phyloP scores from a whole-genome alignment of 2,888 invertebrate species.

The Slavum lentiscoides region DNA sequence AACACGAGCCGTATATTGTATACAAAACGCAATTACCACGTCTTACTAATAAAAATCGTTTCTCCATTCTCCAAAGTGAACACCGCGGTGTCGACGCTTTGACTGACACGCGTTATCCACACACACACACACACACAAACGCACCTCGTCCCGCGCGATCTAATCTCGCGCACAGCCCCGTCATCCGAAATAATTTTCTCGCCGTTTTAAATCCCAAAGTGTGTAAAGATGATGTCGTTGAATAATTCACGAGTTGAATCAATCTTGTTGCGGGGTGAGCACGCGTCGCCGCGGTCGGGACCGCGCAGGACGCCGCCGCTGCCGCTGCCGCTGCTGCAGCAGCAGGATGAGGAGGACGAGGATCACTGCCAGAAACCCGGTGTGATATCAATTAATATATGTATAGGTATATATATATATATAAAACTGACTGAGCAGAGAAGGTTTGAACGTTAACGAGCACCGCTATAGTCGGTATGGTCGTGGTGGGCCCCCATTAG shows the following conservation, averaged over 20 bases:
- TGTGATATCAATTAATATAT: slow-evolving; percentile 47
- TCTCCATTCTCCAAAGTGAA: slow-evolving; percentile 6
- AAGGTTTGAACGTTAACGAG: slow-evolving; percentile 38
- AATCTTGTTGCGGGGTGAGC: slow-evolving; percentile 15
- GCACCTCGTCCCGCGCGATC: slow-evolving; percentile 6
- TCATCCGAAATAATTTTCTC: slow-evolving; percentile 37
- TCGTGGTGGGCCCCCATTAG: slow-evolving; percentile 23
- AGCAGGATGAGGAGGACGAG: too few species aligned
- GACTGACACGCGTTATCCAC: slow-evolving; percentile 34
- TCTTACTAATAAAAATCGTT: not conserved
- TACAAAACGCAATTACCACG: slow-evolving; percentile 8
- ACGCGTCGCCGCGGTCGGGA: too few species aligned
- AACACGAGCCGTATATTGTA: too few species aligned
- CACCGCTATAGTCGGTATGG: slow-evolving; percentile 2
- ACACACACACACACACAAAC: slow-evolving; percentile 2
- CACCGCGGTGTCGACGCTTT: slow-evolving; percentile 11
- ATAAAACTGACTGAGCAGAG: slow-evolving; percentile 37
- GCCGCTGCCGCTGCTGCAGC: too few species aligned
- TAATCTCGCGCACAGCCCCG: slow-evolving; percentile 23
- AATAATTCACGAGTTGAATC: slow-evolving; percentile 51
- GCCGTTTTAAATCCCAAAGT: slow-evolving; percentile 31
- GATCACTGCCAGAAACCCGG: not conserved
- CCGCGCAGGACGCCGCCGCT: too few species aligned
- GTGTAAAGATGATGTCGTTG: slow-evolving; percentile 28
- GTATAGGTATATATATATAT: too few species aligned